Evolutionary conservation across 1,140 invertebrate genomes (phyloP).

Genomic region (Gonioctena quinquepunctata): DNA sequence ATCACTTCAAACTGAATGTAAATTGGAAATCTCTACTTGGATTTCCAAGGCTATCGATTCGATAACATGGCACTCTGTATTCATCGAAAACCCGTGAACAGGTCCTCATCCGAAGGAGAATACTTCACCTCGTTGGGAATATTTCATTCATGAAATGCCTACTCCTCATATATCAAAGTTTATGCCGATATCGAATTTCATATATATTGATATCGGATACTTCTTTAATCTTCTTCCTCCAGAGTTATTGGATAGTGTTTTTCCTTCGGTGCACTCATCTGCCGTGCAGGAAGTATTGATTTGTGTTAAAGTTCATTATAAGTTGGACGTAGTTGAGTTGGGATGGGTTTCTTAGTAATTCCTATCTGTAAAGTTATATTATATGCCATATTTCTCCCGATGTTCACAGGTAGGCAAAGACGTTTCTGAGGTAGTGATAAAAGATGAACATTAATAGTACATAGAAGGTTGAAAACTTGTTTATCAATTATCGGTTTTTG

Average conservation of each 20-base stretch:
- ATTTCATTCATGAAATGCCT: neutral
- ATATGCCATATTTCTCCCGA: too few relatives aligned
- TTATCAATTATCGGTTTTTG: too few relatives aligned
- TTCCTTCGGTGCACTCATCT: neutral
- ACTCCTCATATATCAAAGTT: neutral
- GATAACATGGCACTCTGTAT: neutral
- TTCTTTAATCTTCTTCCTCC: neutral
- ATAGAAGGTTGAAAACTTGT: too few relatives aligned
- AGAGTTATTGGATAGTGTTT: neutral
- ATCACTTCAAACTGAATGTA: too few relatives aligned
- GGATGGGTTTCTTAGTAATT: too few relatives aligned
- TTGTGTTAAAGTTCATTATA: neutral
- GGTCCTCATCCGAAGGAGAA: neutral
- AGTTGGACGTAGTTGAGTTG: too few relatives aligned
- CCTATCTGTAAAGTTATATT: too few relatives aligned
- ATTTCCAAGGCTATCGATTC: neutral
- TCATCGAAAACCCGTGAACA: neutral
- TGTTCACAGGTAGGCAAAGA: too few relatives aligned
- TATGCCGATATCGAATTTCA: neutral
- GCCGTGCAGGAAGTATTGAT: neutral
- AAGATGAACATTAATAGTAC: too few relatives aligned
- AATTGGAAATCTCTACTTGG: neutral
- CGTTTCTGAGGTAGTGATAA: too few relatives aligned
- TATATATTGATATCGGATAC: neutral
- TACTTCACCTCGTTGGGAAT: neutral